Evolutionary conservation across 2,888 invertebrate genomes (phyloP), one percentile per base, ranked within the genome.

Genomic region (Branchellion lobata): DNA sequence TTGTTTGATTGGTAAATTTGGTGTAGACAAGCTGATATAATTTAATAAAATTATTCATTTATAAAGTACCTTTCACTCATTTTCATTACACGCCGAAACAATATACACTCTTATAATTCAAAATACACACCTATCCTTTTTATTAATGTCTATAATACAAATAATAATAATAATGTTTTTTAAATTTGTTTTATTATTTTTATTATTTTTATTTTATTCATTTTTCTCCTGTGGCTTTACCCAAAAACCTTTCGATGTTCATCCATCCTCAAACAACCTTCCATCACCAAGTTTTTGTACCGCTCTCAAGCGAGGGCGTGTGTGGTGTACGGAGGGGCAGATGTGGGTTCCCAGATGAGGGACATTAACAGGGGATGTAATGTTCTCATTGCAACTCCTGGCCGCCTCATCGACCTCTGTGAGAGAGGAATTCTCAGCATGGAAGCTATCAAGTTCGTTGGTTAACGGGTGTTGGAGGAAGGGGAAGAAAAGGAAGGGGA

Each of bases 371-470:
- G 98, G 88, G 99, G 99, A 33, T 97, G 97, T 86, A 98, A 99
- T 89, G 89, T 99, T 83, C 91, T 99, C 84, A 98, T 99, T 83
- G 99, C 99, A 3, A 99, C 99, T 18, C 99, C 99, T 0, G 99
- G 99, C 78, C 93, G 99, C 79, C 91, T 99, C 68, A 93, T 94
- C 81, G 99, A 99, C 89, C 96, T 99, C 93, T 91, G 98, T 85
- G 93, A 93, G 82, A 92, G 98, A 84, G 96, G 96, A 81, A 94
- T 95, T 87, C 93, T 99, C 83, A 95, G 94, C 0, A 91, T 99
- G 80, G 96, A 98, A 80, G 86, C 87, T 81, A 88, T 89, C 85
- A 88, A 86, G 86, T 88, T 84, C 81, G 86, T 68, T 5, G 14
- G 5, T 33, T 29, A 5, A 18, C 11, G 24, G 11, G 11, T 11